Conservation (phyloP, 2,888 invertebrate genomes). For the Luperina nickerlii region DNA sequence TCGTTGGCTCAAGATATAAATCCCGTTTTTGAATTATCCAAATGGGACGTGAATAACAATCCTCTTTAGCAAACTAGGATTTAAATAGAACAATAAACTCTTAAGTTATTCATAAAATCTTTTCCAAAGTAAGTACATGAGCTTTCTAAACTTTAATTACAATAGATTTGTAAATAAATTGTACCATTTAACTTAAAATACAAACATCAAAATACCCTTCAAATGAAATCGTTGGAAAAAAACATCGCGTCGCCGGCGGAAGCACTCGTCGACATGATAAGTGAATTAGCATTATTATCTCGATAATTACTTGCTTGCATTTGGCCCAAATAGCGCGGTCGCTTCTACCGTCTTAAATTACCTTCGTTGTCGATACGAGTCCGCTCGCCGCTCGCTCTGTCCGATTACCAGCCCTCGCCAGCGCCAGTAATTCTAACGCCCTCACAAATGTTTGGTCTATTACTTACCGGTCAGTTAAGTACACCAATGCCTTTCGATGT, state of each 20-base stretch:
- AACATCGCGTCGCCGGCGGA: slow-evolving; percentile 81
- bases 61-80: not conserved
- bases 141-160: slow-evolving; percentile 19
- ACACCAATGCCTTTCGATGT: slow-evolving; percentile 73
- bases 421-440: slow-evolving; percentile 72
- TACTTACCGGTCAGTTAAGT: slow-evolving; percentile 84
- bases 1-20: not conserved
- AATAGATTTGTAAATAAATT: slow-evolving; percentile 50
- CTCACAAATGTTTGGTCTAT: slow-evolving; percentile 83
- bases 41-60: not conserved
- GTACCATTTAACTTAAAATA: slow-evolving; percentile 51
- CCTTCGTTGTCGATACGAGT: slow-evolving; percentile 79
- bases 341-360: slow-evolving; percentile 87
- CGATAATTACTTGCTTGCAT: slow-evolving; percentile 90
- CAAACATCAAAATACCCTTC: slow-evolving; percentile 64
- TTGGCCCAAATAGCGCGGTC: slow-evolving; percentile 87
- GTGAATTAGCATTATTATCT: slow-evolving; percentile 91
- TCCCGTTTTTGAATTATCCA: not conserved
- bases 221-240: slow-evolving; percentile 74
- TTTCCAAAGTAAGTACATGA: not conserved
- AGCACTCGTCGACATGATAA: slow-evolving; percentile 89
- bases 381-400: slow-evolving; percentile 67
- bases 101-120: not conserved
- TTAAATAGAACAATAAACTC: not conserved
- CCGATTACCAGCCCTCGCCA: slow-evolving; percentile 74